Percentiles rank a stretch among this genome's conserved stretches.
phyloP scores from a whole-genome alignment of 2,113 vertebrate genomes.

The Poicephalus meyeri region DNA sequence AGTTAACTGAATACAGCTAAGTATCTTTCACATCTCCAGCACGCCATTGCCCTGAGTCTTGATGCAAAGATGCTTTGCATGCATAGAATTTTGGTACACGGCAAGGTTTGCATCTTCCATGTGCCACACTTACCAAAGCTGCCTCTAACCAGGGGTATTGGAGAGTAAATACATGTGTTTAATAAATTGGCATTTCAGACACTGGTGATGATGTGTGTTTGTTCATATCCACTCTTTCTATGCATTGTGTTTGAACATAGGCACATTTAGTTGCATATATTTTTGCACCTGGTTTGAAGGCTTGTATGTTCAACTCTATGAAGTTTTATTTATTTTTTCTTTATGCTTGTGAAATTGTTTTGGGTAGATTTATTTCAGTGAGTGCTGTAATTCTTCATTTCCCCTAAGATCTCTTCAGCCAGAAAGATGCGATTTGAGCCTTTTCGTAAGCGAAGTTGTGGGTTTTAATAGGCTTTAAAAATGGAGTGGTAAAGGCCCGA shows the following conservation, averaged over 20 bases:
- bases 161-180: background rate
- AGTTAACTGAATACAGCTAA: background rate
- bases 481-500: background rate
- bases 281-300: background rate
- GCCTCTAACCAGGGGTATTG: background rate
- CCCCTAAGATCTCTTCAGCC: background rate
- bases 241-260: background rate
- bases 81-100: background rate
- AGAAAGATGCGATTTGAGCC: background rate
- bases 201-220: background rate
- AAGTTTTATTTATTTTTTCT: background rate
- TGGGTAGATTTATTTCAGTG: background rate
- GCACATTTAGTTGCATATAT: rapidly evolving
- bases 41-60: background rate
- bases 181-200: background rate
- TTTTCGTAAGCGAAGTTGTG: background rate
- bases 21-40: background rate
- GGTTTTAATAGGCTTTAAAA: background rate
- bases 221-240: background rate
- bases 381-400: background rate
- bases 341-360: background rate
- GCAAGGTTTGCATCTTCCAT: background rate
- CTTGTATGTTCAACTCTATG: background rate
- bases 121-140: background rate
- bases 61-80: background rate